Conservation (phyloP, 1,140 invertebrate genomes). For the Drosophila eugracilis region DNA sequence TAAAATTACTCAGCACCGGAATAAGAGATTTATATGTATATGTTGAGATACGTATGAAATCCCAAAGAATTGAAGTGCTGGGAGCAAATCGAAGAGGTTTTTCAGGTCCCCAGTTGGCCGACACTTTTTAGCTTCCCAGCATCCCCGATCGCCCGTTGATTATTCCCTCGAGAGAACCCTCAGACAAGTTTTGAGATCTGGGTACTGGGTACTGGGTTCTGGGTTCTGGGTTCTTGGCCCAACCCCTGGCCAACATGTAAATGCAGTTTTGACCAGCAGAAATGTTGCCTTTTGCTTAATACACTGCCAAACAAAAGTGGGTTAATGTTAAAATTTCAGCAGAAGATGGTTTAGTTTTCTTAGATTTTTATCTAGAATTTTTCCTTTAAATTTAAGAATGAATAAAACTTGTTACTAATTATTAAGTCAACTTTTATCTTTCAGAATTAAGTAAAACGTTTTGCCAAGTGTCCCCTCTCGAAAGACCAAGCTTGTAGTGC, state of each 20-base stretch:
- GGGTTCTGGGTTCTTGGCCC: background rate
- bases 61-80: slow-evolving; percentile 1
- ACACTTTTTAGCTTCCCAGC: slow-evolving; percentile 3
- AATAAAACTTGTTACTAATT: too few relatives aligned
- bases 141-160: too few relatives aligned
- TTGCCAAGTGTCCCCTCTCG: too few relatives aligned
- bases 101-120: slow-evolving; percentile 14
- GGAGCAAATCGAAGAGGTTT: slow-evolving; percentile 31
- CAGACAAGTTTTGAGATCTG: slow-evolving; percentile 15
- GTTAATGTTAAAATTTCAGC: too few relatives aligned
- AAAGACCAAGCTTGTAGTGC: slow-evolving; percentile 21
- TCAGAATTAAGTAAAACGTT: too few relatives aligned
- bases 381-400: too few relatives aligned
- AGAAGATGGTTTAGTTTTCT: too few relatives aligned
- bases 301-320: background rate
- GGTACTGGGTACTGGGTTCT: background rate
- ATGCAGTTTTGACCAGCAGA: slow-evolving; percentile 23
- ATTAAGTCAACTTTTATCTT: too few relatives aligned
- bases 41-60: background rate
- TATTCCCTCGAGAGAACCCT: slow-evolving; percentile 3
- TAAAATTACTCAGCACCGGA: background rate
- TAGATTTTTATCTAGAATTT: too few relatives aligned
- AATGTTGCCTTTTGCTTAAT: background rate
- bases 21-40: background rate
- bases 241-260: slow-evolving; percentile 26